Percentiles rank a stretch among this genome's conserved stretches.
These are phyloP conservation scores for Mormyrus iriodes DNA, from an alignment of 2,113 vertebrate genomes.

Conservation along the genomic window DNA sequence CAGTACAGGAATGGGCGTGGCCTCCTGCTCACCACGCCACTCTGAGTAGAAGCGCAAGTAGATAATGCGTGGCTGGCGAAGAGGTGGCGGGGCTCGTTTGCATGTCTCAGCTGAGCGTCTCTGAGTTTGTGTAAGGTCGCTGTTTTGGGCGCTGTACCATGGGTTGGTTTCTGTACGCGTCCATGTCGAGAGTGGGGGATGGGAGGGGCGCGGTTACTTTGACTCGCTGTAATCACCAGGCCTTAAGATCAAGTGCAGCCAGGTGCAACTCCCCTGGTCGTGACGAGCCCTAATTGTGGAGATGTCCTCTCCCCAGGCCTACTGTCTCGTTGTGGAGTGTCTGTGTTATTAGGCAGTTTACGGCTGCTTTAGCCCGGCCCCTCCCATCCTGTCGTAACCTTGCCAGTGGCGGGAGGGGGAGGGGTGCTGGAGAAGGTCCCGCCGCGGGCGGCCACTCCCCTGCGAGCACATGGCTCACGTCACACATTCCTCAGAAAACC, in stretches of 20 bases:
- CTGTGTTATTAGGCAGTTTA: conserved; percentile 12
- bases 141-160: neutral
- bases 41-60: neutral
- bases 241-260: neutral
- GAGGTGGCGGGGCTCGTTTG: neutral
- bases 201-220: neutral
- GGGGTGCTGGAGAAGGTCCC: neutral
- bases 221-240: neutral
- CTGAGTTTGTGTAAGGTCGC: neutral
- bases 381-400: conserved; percentile 11
- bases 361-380: neutral
- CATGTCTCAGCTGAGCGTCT: neutral
- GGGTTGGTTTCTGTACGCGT: neutral
- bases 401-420: neutral
- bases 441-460: conserved; percentile 12
- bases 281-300: neutral
- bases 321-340: neutral
- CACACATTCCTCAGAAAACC: conserved; percentile 21
- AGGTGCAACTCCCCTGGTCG: neutral
- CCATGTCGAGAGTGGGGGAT: neutral
- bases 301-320: neutral
- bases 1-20: neutral
- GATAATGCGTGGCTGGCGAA: neutral
- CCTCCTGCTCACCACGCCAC: neutral
- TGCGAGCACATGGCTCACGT: conserved; percentile 9